Conservation (phyloP, 2,888 invertebrate genomes). For the Andrena bucephala region DNA sequence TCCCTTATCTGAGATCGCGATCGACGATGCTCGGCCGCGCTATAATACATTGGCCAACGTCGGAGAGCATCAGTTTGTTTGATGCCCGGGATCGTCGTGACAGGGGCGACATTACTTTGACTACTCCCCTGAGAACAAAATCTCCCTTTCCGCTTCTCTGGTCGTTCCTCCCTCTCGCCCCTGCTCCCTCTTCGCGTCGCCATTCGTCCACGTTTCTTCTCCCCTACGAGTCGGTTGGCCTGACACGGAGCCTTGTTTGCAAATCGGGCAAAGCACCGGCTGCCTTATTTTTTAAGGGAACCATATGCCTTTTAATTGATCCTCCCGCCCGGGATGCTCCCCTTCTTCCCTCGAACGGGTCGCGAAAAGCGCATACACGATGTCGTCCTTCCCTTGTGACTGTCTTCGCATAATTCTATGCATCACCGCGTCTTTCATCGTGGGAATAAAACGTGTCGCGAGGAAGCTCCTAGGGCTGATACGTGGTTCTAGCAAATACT, state of each 20-base stretch:
- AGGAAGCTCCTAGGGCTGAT: not conserved
- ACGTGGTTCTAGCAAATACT: no score
- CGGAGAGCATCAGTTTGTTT: slow-evolving; percentile 81
- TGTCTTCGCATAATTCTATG: slow-evolving; percentile 14
- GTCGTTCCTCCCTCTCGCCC: slow-evolving; percentile 50
- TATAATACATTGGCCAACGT: slow-evolving; percentile 64
- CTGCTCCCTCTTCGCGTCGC: slow-evolving; percentile 32
- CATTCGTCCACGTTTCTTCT: slow-evolving; percentile 62
- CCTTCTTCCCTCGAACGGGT: slow-evolving; percentile 25
- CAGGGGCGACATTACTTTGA: slow-evolving; percentile 83
- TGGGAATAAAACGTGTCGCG: not conserved
- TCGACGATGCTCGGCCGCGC: slow-evolving; percentile 47
- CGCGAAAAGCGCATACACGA: slow-evolving; percentile 10
- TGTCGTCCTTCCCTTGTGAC: not conserved
- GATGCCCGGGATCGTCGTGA: slow-evolving; percentile 83
- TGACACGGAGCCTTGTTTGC: slow-evolving; percentile 77
- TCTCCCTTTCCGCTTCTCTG: slow-evolving; percentile 80
- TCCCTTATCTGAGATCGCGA: slow-evolving; percentile 46
- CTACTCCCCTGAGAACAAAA: slow-evolving; percentile 84
- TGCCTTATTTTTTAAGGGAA: slow-evolving; percentile 70
- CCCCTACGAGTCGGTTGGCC: slow-evolving; percentile 57
- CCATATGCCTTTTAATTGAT: slow-evolving; percentile 79
- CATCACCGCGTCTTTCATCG: slow-evolving; percentile 9
- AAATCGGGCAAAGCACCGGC: slow-evolving; percentile 79
- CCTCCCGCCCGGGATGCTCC: slow-evolving; percentile 31